These are phyloP conservation scores for Alosa alosa DNA, from an alignment of 2,113 vertebrate species.

Conservation along the genomic window DNA sequence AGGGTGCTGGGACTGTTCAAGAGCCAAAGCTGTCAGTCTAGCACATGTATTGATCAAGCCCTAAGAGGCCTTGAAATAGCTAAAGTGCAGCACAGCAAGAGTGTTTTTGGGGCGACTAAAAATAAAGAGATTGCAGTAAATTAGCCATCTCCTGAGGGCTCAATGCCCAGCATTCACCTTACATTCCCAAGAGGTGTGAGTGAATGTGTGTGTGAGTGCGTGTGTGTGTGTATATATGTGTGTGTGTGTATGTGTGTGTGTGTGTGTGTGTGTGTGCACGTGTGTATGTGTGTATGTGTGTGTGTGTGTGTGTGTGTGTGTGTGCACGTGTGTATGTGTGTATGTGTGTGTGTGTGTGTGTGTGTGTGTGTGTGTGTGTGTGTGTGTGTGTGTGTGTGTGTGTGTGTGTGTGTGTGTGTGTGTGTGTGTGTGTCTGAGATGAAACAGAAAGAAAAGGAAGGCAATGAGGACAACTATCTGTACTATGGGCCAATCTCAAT, in stretches of 20 bases:
- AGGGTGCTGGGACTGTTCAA: slow-evolving; percentile 51
- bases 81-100: slow-evolving; percentile 53
- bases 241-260: neutral
- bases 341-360: neutral
- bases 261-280: neutral
- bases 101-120: slow-evolving; percentile 52
- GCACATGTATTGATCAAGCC: slow-evolving; percentile 56
- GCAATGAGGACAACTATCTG: neutral
- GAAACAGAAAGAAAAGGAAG: neutral
- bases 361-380: neutral
- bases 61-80: slow-evolving; percentile 58
- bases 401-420: neutral
- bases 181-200: neutral
- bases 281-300: neutral
- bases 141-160: too few relatives aligned
- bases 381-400: neutral
- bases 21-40: slow-evolving; percentile 48
- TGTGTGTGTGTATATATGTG: neutral
- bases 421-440: neutral
- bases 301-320: neutral
- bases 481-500: neutral
- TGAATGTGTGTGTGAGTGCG: neutral
- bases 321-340: neutral
- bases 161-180: neutral
- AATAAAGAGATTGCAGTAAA: slow-evolving; percentile 45